Conservation (phyloP, 2,888 invertebrate species). For the Leucoptera coffeella region DNA sequence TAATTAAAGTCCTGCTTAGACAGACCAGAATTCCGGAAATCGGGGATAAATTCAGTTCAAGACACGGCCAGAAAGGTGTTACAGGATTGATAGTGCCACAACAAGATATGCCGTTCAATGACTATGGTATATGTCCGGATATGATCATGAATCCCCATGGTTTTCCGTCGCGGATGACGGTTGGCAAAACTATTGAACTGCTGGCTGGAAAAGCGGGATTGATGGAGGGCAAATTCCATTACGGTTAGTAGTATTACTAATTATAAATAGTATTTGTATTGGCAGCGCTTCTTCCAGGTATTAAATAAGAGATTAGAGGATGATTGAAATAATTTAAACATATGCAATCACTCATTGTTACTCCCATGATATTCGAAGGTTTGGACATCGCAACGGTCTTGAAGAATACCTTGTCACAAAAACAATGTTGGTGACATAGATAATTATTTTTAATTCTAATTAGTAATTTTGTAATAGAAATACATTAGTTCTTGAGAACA, state of each 20-base stretch:
- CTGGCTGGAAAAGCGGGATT: slow-evolving; percentile 94
- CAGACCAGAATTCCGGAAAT: slow-evolving; percentile 95
- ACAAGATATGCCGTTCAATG: slow-evolving; percentile 97
- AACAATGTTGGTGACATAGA: too few relatives aligned
- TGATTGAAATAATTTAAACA: too few relatives aligned
- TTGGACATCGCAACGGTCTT: too few relatives aligned
- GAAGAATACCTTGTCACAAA: too few relatives aligned
- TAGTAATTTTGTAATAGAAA: too few relatives aligned
- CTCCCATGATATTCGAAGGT: too few relatives aligned
- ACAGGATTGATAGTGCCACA: slow-evolving; percentile 93
- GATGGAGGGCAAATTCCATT: slow-evolving; percentile 85
- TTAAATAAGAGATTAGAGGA: too few relatives aligned
- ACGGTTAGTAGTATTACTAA: slow-evolving; percentile 62
- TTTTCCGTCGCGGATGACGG: slow-evolving; percentile 99
- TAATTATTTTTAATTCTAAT: too few relatives aligned
- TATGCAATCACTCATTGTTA: too few relatives aligned
- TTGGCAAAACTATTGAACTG: slow-evolving; percentile 95
- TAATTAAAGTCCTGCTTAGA: slow-evolving; percentile 87
- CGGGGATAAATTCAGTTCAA: slow-evolving; percentile 97
- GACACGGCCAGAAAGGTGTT: slow-evolving; percentile 98
- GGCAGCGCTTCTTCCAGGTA: too few relatives aligned
- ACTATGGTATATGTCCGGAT: slow-evolving; percentile 89
- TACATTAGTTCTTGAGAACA: too few relatives aligned
- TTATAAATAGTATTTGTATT: too few relatives aligned
- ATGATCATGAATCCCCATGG: slow-evolving; percentile 99